Conservation (phyloP, 1,140 invertebrate species). For the Formica selysi region DNA sequence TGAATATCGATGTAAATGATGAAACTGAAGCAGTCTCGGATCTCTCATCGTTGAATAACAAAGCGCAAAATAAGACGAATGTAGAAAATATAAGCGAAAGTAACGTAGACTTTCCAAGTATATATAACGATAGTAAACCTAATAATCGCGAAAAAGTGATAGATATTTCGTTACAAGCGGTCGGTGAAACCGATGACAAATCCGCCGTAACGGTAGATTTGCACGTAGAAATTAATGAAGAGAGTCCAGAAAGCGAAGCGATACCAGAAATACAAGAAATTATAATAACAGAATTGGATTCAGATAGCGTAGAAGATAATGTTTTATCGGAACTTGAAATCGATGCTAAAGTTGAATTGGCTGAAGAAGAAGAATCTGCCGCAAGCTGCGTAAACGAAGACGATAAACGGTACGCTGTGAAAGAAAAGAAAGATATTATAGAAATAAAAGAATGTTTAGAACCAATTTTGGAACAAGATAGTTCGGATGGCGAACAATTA, state of each 20-base stretch:
- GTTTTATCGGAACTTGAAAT: conserved; percentile 74
- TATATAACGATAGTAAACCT: not conserved
- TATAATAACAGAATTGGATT: conserved; percentile 67
- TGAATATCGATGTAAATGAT: conserved; percentile 7
- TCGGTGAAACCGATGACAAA: conserved; percentile 22
- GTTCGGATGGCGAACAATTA: conserved; percentile 81
- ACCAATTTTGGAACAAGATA: conserved; percentile 70
- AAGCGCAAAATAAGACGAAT: not conserved
- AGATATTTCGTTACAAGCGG: conserved; percentile 20
- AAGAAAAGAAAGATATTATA: conserved; percentile 1
- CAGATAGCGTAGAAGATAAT: conserved; percentile 58
- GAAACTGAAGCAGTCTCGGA: conserved; percentile 33
- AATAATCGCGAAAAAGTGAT: conserved; percentile 23
- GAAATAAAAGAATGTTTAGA: conserved; percentile 49
- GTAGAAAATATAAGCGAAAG: not conserved
- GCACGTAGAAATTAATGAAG: conserved; percentile 60
- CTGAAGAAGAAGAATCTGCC: conserved; percentile 64
- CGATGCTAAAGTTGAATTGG: conserved; percentile 72
- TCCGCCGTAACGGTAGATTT: conserved; percentile 20
- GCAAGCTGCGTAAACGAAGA: not conserved
- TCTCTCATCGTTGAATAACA: conserved; percentile 3
- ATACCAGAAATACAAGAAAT: conserved; percentile 50
- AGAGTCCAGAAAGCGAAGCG: not conserved
- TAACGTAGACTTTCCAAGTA: not conserved
- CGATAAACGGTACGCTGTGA: not conserved